phyloP scores from a whole-genome alignment of 1,140 invertebrate species.

The Brachionus manjavacas region DNA sequence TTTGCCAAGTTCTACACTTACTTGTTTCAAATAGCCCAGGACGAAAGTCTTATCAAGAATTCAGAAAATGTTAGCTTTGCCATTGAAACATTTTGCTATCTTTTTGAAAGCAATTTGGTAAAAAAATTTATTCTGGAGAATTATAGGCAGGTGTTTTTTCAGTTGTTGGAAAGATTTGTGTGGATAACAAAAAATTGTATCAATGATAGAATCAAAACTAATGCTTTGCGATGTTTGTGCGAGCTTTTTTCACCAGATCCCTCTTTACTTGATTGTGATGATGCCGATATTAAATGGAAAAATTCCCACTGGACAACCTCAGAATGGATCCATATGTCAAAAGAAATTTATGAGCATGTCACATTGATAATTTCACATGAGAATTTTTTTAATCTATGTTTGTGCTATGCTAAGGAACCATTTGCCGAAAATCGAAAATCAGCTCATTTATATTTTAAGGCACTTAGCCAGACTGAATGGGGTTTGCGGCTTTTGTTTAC shows the following conservation, averaged over 20 bases:
- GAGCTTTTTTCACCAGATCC: not conserved
- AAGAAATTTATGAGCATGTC: not conserved
- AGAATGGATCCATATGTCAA: slow-evolving; percentile 3
- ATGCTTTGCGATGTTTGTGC: not conserved
- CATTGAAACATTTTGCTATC: not conserved
- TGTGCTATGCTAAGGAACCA: slow-evolving; percentile 15
- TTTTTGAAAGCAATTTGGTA: not conserved
- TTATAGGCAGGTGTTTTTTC: not conserved
- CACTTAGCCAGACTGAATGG: slow-evolving; percentile 13
- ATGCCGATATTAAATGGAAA: slow-evolving; percentile 12
- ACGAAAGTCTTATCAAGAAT: not conserved
- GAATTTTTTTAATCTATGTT: slow-evolving; percentile 14
- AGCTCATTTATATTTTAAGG: slow-evolving; percentile 26
- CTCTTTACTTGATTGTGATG: not conserved
- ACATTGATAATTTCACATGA: slow-evolving; percentile 1
- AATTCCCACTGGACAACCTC: slow-evolving; percentile 10
- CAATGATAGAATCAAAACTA: not conserved
- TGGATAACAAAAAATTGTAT: slow-evolving; percentile 23
- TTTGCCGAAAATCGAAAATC: slow-evolving; percentile 22
- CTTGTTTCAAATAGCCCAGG: not conserved
- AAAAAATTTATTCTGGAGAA: not conserved
- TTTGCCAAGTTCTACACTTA: not conserved
- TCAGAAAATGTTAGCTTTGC: not conserved
- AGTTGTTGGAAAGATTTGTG: not conserved
- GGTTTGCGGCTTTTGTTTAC: not conserved